A percentile compares a stretch with the other conserved stretches of the same genome.
These are phyloP conservation scores for Tridacna crocea DNA, from an alignment of 2,888 invertebrate genomes.

Conservation along the genomic window DNA sequence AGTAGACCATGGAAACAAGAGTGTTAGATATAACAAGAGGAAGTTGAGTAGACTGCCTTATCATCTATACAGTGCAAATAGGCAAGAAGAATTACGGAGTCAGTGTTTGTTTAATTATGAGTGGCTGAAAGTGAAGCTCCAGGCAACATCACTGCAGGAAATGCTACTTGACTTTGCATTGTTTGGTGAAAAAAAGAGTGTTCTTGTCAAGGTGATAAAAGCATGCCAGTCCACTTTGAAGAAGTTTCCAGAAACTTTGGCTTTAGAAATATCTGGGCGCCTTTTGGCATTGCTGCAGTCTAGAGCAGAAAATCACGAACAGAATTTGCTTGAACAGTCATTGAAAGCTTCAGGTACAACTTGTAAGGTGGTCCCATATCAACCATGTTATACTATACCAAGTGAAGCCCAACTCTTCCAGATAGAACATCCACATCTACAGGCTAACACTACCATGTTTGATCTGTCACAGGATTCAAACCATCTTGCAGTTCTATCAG, in stretches of 20 bases:
- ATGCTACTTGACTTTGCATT: conserved; percentile 92
- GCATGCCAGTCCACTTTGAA: conserved; percentile 90
- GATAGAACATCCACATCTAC: conserved; percentile 85
- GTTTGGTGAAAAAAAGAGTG: conserved; percentile 89
- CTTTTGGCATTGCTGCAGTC: conserved; percentile 88
- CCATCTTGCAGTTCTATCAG: conserved; percentile 63
- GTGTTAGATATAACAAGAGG: conserved; percentile 76
- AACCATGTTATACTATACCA: conserved; percentile 64
- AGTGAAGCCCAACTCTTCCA: conserved; percentile 64
- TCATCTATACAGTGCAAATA: conserved; percentile 73
- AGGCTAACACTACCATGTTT: conserved; percentile 54
- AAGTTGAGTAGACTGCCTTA: conserved; percentile 81
- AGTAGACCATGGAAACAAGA: conserved; percentile 44
- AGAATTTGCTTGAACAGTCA: conserved; percentile 59
- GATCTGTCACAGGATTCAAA: conserved; percentile 61
- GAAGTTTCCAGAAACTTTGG: conserved; percentile 95
- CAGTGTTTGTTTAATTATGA: conserved; percentile 97
- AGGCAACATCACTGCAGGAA: conserved; percentile 96
- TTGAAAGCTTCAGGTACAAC: conserved; percentile 82
- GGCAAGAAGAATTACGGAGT: conserved; percentile 93
- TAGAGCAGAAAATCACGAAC: conserved; percentile 55
- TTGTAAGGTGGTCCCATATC: conserved; percentile 63
- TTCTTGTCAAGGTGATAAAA: conserved; percentile 86
- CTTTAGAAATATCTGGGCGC: conserved; percentile 95
- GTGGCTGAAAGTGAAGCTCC: conserved; percentile 97